These are phyloP conservation scores for Malurus leucopterus DNA, from an alignment of 2,797 vertebrate genomes.

Conservation along the genomic window DNA sequence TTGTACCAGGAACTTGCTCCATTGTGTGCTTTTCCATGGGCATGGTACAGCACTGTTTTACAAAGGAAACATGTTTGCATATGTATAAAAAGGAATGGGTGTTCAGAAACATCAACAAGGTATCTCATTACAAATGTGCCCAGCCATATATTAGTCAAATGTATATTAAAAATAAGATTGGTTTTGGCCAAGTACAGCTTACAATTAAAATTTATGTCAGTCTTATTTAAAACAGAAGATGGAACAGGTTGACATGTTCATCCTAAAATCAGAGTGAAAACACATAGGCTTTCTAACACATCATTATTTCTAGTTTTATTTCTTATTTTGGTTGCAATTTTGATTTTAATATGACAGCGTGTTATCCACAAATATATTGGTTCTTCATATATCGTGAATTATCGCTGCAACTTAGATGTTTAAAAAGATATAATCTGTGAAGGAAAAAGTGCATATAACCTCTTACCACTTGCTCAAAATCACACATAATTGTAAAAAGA, in stretches of 20 bases:
- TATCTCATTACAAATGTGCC: slow-evolving; percentile 24
- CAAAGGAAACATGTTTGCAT: background rate
- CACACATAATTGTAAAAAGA: background rate
- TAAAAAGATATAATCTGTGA: background rate
- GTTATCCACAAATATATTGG: background rate
- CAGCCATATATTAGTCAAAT: background rate
- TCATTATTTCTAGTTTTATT: background rate
- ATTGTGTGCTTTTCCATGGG: rapidly evolving
- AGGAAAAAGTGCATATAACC: background rate
- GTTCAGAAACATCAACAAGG: slow-evolving; percentile 12
- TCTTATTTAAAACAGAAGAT: background rate
- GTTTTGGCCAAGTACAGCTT: background rate
- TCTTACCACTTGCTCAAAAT: background rate
- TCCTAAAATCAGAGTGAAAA: background rate
- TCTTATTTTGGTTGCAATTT: background rate
- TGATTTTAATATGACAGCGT: background rate
- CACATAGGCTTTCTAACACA: background rate
- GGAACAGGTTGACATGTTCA: background rate
- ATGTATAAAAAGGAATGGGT: background rate
- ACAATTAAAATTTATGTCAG: background rate
- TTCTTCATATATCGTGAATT: background rate
- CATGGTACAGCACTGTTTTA: background rate
- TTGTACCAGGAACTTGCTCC: background rate
- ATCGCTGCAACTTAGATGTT: background rate
- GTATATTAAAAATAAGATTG: background rate